Evolutionary conservation across 2,888 invertebrate species (phyloP), one percentile per base, ranked within the genome.

Genomic region (Arrhopalites spinosus): DNA sequence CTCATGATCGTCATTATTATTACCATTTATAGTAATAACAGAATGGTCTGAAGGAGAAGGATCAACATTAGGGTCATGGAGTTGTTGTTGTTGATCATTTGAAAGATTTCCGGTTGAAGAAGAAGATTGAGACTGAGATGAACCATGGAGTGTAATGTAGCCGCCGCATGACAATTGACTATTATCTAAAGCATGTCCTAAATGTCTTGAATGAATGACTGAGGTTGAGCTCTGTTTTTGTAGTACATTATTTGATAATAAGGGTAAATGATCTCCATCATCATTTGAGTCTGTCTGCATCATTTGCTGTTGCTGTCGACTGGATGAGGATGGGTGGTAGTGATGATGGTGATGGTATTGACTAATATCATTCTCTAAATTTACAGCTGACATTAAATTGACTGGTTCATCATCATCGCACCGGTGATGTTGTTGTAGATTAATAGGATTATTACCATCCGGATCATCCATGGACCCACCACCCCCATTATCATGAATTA

Each of bases 331-430:
- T 68, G 68, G 47, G 3, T 45, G 61, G 20, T 15, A 5, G 23
- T 59, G 61, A 45, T 43, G 61, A 23, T 59, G 67, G 11, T 47
- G 74, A 23, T 63, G 68, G 25, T 47, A 77, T 78, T 36, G 66
- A 36, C 36, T 61, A 25, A 82, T 27, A n/a, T 80, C 81, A 50
- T 77, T 76, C 13, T 81, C 81, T 61, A 80, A 76, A 71, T 78
- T 80, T 13, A 79, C 81, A 36, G 78, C 77, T 17, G 78, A 73
- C 77, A 82, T 82, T 30, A 82, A 70, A 75, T 82, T 82, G 0
- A 82, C 82, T 17, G 82, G 82, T 56, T 81, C 81, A 25, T 81
- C 81, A 66, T 77, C 68, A 45, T 47, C 36, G 15, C 30, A 27
- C 15, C 27, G 29, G 8, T 63, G 63, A 20, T 30, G 30, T 25